Conservation (phyloP, 1,140 invertebrate genomes). For the Drosophila watanabei region DNA sequence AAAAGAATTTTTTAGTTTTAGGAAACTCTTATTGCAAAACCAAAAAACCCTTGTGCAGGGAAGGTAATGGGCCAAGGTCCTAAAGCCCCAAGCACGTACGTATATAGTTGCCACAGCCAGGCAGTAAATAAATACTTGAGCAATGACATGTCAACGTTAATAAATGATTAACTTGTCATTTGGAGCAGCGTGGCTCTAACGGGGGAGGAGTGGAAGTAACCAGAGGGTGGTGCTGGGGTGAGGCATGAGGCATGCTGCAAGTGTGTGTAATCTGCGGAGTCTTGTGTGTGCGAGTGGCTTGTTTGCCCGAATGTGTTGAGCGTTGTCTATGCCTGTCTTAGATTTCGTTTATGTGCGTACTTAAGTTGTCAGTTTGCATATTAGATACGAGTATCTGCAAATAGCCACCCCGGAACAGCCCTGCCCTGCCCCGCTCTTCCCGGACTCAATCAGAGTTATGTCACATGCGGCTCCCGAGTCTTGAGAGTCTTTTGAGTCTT, state of each 20-base stretch:
- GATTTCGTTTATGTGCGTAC: constrained; percentile 71
- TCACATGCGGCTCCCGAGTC: constrained; percentile 49
- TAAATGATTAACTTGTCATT: constrained; percentile 82
- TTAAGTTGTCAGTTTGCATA: constrained; percentile 82
- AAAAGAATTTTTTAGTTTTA: not conserved
- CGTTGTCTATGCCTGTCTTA: constrained; percentile 61
- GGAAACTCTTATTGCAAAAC: not conserved
- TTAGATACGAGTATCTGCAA: constrained; percentile 53
- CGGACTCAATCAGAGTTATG: constrained; percentile 76
- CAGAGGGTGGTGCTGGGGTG: constrained; percentile 6
- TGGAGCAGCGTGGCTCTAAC: constrained; percentile 40
- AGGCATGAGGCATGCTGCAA: constrained; percentile 17
- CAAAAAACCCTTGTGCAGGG: not conserved
- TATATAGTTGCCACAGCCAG: constrained; percentile 38
- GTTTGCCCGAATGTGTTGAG: constrained; percentile 45
- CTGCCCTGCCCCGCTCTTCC: not conserved
- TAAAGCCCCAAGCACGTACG: constrained; percentile 14
- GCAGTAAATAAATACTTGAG: constrained; percentile 80
- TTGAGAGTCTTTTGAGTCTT: constrained; percentile 12
- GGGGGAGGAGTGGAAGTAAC: not conserved
- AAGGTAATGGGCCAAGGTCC: constrained; percentile 2
- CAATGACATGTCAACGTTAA: constrained; percentile 81
- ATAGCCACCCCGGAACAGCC: constrained; percentile 15
- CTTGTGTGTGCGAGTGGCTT: constrained; percentile 19
- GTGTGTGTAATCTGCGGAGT: constrained; percentile 39